Evolutionary conservation across 2,797 vertebrate species (phyloP).

Genomic region (Ctenochaetus hawaiiensis): DNA sequence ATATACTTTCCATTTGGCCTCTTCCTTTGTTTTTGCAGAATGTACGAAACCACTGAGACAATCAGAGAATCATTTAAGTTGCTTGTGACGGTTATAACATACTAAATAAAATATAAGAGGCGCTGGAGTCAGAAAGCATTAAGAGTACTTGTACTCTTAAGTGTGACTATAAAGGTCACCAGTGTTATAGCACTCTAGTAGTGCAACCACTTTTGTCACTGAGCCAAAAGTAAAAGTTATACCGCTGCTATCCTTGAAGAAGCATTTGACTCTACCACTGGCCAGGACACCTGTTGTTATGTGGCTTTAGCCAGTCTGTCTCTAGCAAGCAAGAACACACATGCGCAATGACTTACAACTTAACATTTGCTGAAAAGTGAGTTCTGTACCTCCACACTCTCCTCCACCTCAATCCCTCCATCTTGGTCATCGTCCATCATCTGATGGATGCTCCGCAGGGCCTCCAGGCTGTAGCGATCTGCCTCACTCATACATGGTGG

Average conservation of each 20-base stretch:
- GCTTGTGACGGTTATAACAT: not conserved
- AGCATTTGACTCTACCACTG: conserved; percentile 59
- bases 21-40: not conserved
- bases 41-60: not conserved
- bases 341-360: not conserved
- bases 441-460: conserved; percentile 93
- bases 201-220: conserved; percentile 66
- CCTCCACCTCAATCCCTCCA: conserved; percentile 87
- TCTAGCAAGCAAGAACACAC: conserved; percentile 25
- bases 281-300: conserved; percentile 72
- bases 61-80: not conserved
- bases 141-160: conserved; percentile 14
- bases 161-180: conserved; percentile 58
- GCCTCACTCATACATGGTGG: conserved; percentile 94
- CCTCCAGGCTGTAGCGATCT: conserved; percentile 94
- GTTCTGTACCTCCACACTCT: conserved; percentile 85
- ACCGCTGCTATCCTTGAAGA: conserved; percentile 74
- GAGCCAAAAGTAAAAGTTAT: conserved; percentile 73
- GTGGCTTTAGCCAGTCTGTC: conserved; percentile 39
- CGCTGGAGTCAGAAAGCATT: conserved; percentile 12
- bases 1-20: not conserved
- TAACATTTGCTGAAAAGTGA: conserved; percentile 2
- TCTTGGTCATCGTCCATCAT: conserved; percentile 89
- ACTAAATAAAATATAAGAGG: not conserved
- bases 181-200: conserved; percentile 55